Conservation (phyloP, 23 tunicate genomes). For the Styela plicata region DNA sequence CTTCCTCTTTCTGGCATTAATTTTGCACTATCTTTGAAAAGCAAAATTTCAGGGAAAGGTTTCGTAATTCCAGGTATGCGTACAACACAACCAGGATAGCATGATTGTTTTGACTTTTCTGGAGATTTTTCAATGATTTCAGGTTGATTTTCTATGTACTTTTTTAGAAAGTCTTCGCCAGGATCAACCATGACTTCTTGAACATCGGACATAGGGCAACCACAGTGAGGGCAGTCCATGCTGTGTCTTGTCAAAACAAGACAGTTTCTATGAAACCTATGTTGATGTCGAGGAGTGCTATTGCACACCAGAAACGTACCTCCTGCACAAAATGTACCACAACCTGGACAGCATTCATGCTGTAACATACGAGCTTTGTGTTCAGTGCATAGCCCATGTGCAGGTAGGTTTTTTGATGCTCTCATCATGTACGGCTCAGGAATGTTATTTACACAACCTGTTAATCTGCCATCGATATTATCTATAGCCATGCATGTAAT, state of each 20-base stretch:
- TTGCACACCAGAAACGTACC: constrained; percentile 69
- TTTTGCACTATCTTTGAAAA: not conserved
- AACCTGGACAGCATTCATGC: constrained; percentile 90
- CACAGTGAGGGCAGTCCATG: constrained; percentile 82
- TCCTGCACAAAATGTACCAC: constrained; percentile 82
- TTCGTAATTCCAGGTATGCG: constrained; percentile 17
- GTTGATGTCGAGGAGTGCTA: constrained; percentile 51
- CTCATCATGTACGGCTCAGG: constrained; percentile 66
- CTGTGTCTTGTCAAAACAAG: constrained; percentile 46
- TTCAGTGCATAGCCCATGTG: constrained; percentile 53
- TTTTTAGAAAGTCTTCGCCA: constrained; percentile 23
- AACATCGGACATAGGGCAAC: constrained; percentile 36
- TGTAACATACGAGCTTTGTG: constrained; percentile 78
- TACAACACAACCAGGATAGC: constrained; percentile 3
- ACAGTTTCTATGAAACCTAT: constrained; percentile 87
- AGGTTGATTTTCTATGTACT: not conserved
- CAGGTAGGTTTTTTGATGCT: constrained; percentile 73
- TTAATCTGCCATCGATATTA: constrained; percentile 61
- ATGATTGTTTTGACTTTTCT: not conserved
- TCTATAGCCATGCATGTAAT: constrained; percentile 75
- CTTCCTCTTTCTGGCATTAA: not conserved
- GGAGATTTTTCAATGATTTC: constrained; percentile 1
- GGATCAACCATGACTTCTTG: constrained; percentile 64
- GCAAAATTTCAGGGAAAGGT: constrained; percentile 4
- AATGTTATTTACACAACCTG: constrained; percentile 50